These are phyloP conservation scores for Podiceps cristatus DNA, from an alignment of 2,113 vertebrate species.

Conservation along the genomic window DNA sequence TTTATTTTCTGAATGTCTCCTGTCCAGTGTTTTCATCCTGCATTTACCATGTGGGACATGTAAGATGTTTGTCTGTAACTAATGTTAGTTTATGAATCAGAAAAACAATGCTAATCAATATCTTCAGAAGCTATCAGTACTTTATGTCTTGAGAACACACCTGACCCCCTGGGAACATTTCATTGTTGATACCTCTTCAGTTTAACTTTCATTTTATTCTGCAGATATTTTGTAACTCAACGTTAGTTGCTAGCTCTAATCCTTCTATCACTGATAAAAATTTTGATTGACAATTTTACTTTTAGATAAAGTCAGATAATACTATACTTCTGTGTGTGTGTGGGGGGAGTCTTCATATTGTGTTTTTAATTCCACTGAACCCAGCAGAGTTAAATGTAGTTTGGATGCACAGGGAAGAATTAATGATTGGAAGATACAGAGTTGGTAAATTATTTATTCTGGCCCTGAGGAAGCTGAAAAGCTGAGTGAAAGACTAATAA, in stretches of 20 bases:
- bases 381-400: conserved; percentile 88
- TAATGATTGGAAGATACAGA: conserved; percentile 99
- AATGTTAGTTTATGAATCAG: conserved; percentile 12
- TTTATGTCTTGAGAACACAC: conserved; percentile 1
- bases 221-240: conserved; percentile 6
- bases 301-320: conserved; percentile 76
- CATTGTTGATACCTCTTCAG: conserved; percentile 17
- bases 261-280: conserved; percentile 45
- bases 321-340: conserved; percentile 65
- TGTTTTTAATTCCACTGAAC: conserved; percentile 83
- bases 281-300: conserved; percentile 75
- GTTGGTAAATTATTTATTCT: conserved; percentile 99
- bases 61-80: background rate
- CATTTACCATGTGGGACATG: background rate
- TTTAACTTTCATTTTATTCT: conserved; percentile 52
- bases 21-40: background rate
- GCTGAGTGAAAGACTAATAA: conserved; percentile 99
- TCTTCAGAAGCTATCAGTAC: conserved; percentile 9
- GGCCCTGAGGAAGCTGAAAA: conserved; percentile 97
- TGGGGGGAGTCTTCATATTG: conserved; percentile 73
- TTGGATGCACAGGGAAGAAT: conserved; percentile 95
- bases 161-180: conserved; percentile 18
- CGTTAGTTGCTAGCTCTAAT: conserved; percentile 28
- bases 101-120: conserved; percentile 37
- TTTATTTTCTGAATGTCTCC: background rate